Base-by-base conservation (phyloP, 1,140 invertebrate genomes). In the Brachionus calyciflorus region DNA sequence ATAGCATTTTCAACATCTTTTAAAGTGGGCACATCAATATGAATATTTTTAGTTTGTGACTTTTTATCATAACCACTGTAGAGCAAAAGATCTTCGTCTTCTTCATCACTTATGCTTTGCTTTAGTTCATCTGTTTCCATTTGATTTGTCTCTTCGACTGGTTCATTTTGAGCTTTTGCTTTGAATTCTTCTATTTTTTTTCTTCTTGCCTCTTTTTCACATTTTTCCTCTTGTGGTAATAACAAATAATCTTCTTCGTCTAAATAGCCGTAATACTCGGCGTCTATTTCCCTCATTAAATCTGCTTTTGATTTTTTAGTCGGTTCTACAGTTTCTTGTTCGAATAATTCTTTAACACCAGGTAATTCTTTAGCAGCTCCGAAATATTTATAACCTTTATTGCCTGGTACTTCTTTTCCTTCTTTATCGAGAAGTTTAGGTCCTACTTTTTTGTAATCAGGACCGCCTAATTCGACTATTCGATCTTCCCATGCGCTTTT, bases 291-390 rank as follows among this genome's bases (percentile, higher is more conserved):
- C 81, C 94, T 92, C 94, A 98, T 98, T 37, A 99, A 86, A 85
- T 99, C 96, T 0, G 92, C 93, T 68, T 95, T 88, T 0, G 93
- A 96, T 85, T 96, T 95, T 51, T 93, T 87, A 0, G 92, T 91
- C 0, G 91, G 90, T 21, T 90, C 89, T 6, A 92, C 92, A 21
- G 93, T 83, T 84, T 96, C 93, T 84, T 97, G 92, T 84, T 98
- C 93, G 87, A 99, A 99, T 10, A 99, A 83, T 85, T 99, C 96
- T 78, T 94, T 87, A 7, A 99, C 97, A 49, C 97, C 93, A 19
- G 97, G 97, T 80, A 99, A 87, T 87, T 99, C 96, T 86, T 98
- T 96, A 0, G 96, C 95, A 40, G 96, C 97, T 69, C 96, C 97
- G 86, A 99, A 99, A 86, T 99, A 85, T 79, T 83, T 84, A 83